A percentile compares a stretch with the other conserved stretches of the same genome.
Conservation (phyloP, 2,797 vertebrate species). For the Enteromius treurensis region DNA sequence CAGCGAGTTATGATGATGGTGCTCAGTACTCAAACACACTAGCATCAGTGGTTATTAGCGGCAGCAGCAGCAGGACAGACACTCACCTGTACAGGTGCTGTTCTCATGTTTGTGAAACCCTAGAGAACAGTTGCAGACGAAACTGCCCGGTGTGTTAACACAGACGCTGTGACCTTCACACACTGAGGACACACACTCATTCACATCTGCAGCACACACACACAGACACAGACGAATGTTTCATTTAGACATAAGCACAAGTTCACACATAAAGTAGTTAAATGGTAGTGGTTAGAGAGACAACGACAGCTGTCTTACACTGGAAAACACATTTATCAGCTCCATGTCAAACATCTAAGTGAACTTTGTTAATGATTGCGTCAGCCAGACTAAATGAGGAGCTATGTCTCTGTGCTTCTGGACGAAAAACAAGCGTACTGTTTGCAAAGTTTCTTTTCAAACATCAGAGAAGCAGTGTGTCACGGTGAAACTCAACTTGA, state of each 20-base stretch:
- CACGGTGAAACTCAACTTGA: not conserved
- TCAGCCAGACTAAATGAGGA: not conserved
- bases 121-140: conserved; percentile 56
- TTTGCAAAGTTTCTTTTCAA: not conserved
- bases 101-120: conserved; percentile 51
- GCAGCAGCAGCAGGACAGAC: not conserved
- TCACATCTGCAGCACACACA: conserved; percentile 39
- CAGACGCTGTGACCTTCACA: conserved; percentile 59
- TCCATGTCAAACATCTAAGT: not conserved
- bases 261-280: not conserved
- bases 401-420: not conserved
- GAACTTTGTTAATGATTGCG: not conserved
- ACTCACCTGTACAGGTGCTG: conserved; percentile 62
- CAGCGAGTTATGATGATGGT: not conserved
- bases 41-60: conserved; percentile 1
- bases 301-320: not conserved
- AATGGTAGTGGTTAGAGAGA: not conserved
- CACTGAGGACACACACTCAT: conserved; percentile 43
- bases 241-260: fast-evolving
- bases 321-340: conserved; percentile 3
- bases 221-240: conserved; percentile 12
- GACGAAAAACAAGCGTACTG: not conserved
- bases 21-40: not conserved
- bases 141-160: conserved; percentile 63
- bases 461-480: not conserved